Evolutionary conservation across 2,797 vertebrate genomes (phyloP).

Genomic region (Micrastur ruficollis): DNA sequence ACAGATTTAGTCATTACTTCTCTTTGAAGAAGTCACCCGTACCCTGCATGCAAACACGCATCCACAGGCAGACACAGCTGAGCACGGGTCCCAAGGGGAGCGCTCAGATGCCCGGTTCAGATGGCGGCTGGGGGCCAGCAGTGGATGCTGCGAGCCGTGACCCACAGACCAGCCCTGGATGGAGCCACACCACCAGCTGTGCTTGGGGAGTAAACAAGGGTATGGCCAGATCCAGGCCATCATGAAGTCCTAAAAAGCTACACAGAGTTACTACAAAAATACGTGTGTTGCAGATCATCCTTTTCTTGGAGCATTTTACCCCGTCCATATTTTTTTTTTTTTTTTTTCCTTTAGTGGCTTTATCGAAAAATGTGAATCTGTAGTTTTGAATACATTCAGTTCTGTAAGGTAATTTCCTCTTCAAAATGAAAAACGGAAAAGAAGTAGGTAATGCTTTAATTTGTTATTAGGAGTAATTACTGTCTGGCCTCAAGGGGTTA

Average conservation of each 20-base stretch:
- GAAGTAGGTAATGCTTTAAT: conserved; percentile 82
- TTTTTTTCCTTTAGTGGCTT: neutral
- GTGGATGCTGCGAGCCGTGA: neutral
- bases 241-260: neutral
- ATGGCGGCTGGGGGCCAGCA: rapidly evolving
- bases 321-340: neutral
- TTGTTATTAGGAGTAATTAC: conserved; percentile 87
- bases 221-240: neutral
- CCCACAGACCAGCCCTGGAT: neutral
- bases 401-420: conserved; percentile 76
- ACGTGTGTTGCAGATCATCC: neutral
- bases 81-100: neutral
- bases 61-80: neutral
- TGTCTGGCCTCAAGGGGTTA: conserved; percentile 79
- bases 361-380: conserved; percentile 36
- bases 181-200: neutral
- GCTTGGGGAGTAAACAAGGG: neutral
- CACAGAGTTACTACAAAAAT: neutral
- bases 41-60: neutral
- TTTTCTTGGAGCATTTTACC: neutral
- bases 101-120: neutral
- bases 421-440: conserved; percentile 77
- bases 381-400: conserved; percentile 67
- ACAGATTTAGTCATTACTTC: neutral
- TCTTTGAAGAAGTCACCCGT: neutral